These are phyloP conservation scores for Odontocerum albicorne DNA, from an alignment of 2,888 invertebrate species.

Conservation along the genomic window DNA sequence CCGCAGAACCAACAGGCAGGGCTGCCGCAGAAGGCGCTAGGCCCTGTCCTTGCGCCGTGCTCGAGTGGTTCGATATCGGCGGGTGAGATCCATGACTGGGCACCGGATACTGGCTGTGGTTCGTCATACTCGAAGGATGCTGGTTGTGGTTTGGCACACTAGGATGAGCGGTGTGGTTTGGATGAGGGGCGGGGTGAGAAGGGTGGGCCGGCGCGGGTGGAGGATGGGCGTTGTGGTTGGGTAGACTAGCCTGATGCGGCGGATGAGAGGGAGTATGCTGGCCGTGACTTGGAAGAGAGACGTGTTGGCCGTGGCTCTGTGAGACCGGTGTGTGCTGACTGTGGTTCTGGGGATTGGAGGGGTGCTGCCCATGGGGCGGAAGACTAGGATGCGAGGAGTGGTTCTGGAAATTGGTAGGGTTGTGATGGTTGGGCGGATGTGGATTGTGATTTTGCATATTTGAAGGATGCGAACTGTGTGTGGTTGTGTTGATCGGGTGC, in stretches of 20 bases:
- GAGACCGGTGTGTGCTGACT: constrained; percentile 20
- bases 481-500: constrained; percentile 28
- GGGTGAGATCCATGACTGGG: constrained; percentile 42
- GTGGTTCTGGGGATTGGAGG: constrained; percentile 33
- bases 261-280: constrained; percentile 27
- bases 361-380: constrained; percentile 34
- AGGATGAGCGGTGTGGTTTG: constrained; percentile 40
- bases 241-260: constrained; percentile 40
- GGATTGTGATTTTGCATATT: constrained; percentile 27
- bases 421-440: constrained; percentile 31
- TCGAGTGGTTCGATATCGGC: constrained; percentile 55
- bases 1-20: constrained; percentile 43
- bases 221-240: constrained; percentile 60
- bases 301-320: constrained; percentile 37
- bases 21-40: constrained; percentile 43
- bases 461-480: constrained; percentile 28
- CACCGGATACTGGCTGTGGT: constrained; percentile 38
- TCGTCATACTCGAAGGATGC: constrained; percentile 48
- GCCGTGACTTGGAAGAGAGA: constrained; percentile 32
- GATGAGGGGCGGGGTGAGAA: constrained; percentile 40
- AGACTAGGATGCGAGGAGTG: constrained; percentile 28
- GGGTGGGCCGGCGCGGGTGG: constrained; percentile 44
- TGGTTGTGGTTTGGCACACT: constrained; percentile 41
- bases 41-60: constrained; percentile 50
- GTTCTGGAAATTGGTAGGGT: constrained; percentile 19